Conservation (phyloP, 92 coral and sea anemone species). For the Zoanthus gigantus region DNA sequence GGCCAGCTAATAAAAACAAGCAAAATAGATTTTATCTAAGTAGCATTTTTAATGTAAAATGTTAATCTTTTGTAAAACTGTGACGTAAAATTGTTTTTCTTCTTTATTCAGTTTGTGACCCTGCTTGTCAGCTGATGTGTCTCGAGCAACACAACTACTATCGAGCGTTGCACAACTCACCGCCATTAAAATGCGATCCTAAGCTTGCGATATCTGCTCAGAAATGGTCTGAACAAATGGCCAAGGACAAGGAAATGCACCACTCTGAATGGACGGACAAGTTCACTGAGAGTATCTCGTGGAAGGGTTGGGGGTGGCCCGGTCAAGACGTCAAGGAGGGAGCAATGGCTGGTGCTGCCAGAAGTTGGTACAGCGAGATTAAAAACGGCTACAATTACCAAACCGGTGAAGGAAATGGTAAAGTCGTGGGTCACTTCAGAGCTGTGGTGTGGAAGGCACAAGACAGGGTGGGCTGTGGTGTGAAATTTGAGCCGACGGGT, state of each 20-base stretch:
- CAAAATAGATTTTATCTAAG: too few relatives aligned
- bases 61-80: too few relatives aligned
- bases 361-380: conserved; percentile 89
- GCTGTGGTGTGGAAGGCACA: conserved; percentile 82
- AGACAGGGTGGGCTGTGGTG: conserved; percentile 75
- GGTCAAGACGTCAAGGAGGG: conserved; percentile 72
- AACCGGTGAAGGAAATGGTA: conserved; percentile 69
- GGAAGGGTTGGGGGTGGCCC: conserved; percentile 89
- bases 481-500: conserved; percentile 51
- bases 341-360: conserved; percentile 76
- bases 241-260: conserved; percentile 48
- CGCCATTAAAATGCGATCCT: conserved; percentile 57
- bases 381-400: conserved; percentile 73
- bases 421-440: conserved; percentile 72
- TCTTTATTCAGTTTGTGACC: conserved; percentile 22
- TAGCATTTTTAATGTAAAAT: too few relatives aligned
- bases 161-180: conserved; percentile 50
- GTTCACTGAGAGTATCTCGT: conserved; percentile 80
- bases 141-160: conserved; percentile 53
- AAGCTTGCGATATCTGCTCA: conserved; percentile 52
- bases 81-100: background rate
- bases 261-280: conserved; percentile 79
- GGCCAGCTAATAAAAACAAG: too few relatives aligned
- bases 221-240: conserved; percentile 48
- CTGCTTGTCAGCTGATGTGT: conserved; percentile 49